These are phyloP conservation scores for Pseudococcus longispinus DNA, from an alignment of 2,888 invertebrate genomes.

Conservation along the genomic window DNA sequence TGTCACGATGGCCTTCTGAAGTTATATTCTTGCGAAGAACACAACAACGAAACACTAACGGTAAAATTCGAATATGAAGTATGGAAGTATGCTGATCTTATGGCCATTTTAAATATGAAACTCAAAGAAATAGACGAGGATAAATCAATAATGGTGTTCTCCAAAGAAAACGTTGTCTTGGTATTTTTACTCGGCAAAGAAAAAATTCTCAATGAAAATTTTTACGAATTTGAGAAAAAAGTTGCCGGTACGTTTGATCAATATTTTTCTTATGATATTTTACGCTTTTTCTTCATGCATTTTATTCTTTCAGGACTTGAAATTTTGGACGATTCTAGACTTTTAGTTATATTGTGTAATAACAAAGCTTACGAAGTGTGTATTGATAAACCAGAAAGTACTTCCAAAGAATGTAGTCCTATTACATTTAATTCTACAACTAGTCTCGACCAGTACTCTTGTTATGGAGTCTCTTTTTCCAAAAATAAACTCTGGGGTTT, in stretches of 20 bases:
- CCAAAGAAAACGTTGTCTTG: slow-evolving; percentile 37
- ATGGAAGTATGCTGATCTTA: slow-evolving; percentile 41
- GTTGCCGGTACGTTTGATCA: slow-evolving; percentile 25
- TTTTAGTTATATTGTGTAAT: slow-evolving; percentile 38
- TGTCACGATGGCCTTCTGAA: slow-evolving; percentile 43
- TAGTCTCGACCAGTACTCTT: neutral
- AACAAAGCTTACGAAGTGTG: neutral
- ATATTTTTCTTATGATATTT: neutral
- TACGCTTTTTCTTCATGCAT: neutral
- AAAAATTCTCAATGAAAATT: neutral
- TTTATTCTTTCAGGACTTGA: slow-evolving; percentile 22
- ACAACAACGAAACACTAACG: neutral
- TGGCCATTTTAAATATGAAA: slow-evolving; percentile 21
- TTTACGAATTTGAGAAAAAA: slow-evolving; percentile 40
- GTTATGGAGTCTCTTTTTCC: slow-evolving; percentile 11
- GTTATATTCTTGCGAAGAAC: slow-evolving; percentile 35
- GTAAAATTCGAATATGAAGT: slow-evolving; percentile 25
- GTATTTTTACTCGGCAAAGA: slow-evolving; percentile 21
- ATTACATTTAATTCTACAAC: slow-evolving; percentile 26
- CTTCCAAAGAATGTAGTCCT: neutral
- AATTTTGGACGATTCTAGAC: slow-evolving; percentile 32
- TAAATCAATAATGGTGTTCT: slow-evolving; percentile 29
- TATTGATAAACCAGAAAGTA: neutral
- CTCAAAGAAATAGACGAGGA: neutral
- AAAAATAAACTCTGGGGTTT: slow-evolving; percentile 38